phyloP scores from a whole-genome alignment of 2,888 invertebrate genomes.

The Lochmaea capreae region DNA sequence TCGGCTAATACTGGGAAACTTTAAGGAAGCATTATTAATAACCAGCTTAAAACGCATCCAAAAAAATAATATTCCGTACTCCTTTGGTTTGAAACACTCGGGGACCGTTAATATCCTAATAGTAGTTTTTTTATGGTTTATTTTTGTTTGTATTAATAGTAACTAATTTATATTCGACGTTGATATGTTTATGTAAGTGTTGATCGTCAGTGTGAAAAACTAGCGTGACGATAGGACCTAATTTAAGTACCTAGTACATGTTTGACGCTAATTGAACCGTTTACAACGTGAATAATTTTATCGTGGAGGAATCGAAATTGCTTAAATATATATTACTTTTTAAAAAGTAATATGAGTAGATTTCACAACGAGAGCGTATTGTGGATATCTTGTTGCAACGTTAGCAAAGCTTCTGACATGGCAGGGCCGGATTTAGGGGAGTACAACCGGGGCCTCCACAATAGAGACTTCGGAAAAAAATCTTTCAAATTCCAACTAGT shows the following conservation, averaged over 20 bases:
- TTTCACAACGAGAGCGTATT: too few relatives aligned
- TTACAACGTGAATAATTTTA: background rate
- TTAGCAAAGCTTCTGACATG: too few relatives aligned
- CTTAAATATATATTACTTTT: background rate
- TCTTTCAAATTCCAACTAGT: too few relatives aligned
- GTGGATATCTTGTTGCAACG: too few relatives aligned
- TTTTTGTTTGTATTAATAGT: background rate
- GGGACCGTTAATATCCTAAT: background rate
- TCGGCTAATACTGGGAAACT: too few relatives aligned
- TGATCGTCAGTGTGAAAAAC: background rate
- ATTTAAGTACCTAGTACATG: slow-evolving; percentile 1
- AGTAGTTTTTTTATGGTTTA: background rate
- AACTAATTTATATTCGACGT: background rate
- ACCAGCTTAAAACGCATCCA: background rate
- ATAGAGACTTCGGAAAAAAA: too few relatives aligned
- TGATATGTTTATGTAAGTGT: slow-evolving; percentile 1
- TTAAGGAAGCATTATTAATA: too few relatives aligned
- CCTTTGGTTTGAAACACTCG: background rate
- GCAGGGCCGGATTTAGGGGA: background rate
- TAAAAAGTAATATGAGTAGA: too few relatives aligned
- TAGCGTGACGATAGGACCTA: background rate
- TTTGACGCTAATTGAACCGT: background rate
- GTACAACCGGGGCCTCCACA: too few relatives aligned
- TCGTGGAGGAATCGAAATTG: background rate
- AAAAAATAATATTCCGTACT: background rate